Evolutionary conservation across 2,797 vertebrate species (phyloP).

Genomic region (Syngnathus rostellatus): DNA sequence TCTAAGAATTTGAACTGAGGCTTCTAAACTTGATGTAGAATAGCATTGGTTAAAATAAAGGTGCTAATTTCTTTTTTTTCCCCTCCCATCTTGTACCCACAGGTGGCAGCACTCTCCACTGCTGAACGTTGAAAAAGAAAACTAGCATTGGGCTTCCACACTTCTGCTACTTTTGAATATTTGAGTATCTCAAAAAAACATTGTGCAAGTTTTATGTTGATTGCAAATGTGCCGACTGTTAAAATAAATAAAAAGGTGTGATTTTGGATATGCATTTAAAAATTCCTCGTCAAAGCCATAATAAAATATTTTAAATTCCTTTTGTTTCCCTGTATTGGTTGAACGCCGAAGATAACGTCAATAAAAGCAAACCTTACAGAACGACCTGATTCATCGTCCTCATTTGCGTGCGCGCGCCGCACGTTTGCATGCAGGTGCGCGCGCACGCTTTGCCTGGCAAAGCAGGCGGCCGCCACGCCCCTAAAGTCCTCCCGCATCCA

Average conservation of each 20-base stretch:
- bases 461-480: conserved; percentile 6
- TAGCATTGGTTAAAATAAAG: background rate
- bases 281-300: too few relatives aligned
- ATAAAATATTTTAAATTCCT: too few relatives aligned
- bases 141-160: background rate
- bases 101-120: background rate
- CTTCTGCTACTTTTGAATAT: too few relatives aligned
- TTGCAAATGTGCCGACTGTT: too few relatives aligned
- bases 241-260: too few relatives aligned
- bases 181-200: too few relatives aligned
- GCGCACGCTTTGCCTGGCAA: conserved; percentile 5
- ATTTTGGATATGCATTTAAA: too few relatives aligned
- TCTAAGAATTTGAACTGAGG: conserved; percentile 38
- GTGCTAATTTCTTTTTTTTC: background rate
- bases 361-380: background rate
- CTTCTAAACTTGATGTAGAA: background rate
- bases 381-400: background rate
- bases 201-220: too few relatives aligned
- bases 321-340: too few relatives aligned
- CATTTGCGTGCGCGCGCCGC: conserved; percentile 13
- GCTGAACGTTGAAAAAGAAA: background rate
- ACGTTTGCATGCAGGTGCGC: conserved; percentile 5
- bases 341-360: too few relatives aligned
- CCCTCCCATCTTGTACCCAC: too few relatives aligned
- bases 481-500: conserved; percentile 43